Evolutionary conservation across 30 jellyfish, hydroid and myxozoan genomes (phyloP).

Genomic region (Cassiopea xamachana): DNA sequence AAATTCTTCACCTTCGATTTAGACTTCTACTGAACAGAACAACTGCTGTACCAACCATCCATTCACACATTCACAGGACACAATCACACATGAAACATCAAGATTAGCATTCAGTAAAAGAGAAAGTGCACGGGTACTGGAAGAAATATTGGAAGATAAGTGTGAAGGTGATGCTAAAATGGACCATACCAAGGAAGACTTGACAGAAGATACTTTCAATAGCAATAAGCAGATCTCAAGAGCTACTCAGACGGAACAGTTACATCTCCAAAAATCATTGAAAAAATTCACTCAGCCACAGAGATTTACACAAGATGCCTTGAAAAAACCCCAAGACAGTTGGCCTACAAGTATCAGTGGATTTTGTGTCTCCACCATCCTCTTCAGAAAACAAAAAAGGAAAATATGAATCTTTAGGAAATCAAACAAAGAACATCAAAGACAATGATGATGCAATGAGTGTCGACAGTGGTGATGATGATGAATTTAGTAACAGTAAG

Average conservation of each 20-base stretch:
- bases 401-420: conserved; percentile 24
- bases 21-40: conserved; percentile 28
- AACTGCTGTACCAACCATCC: conserved; percentile 41
- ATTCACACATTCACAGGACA: conserved; percentile 11
- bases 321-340: conserved; percentile 2
- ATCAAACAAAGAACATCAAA: conserved; percentile 26
- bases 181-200: conserved; percentile 24
- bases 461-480: conserved; percentile 36
- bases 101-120: conserved; percentile 29
- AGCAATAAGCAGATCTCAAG: conserved; percentile 24
- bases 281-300: conserved; percentile 32
- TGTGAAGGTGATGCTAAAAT: conserved; percentile 19
- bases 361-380: conserved; percentile 44
- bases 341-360: conserved; percentile 29
- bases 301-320: conserved; percentile 21
- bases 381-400: conserved; percentile 30
- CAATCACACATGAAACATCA: conserved; percentile 19
- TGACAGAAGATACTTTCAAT: conserved; percentile 27
- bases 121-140: conserved; percentile 21
- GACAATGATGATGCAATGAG: conserved; percentile 58
- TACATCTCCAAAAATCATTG: conserved; percentile 12
- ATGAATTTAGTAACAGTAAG: conserved; percentile 26
- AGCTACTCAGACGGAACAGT: conserved; percentile 39
- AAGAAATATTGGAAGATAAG: conserved; percentile 34
- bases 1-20: conserved; percentile 2